Evolutionary conservation across 2,888 invertebrate species (phyloP).

Genomic region (Plemyria rubiginata): DNA sequence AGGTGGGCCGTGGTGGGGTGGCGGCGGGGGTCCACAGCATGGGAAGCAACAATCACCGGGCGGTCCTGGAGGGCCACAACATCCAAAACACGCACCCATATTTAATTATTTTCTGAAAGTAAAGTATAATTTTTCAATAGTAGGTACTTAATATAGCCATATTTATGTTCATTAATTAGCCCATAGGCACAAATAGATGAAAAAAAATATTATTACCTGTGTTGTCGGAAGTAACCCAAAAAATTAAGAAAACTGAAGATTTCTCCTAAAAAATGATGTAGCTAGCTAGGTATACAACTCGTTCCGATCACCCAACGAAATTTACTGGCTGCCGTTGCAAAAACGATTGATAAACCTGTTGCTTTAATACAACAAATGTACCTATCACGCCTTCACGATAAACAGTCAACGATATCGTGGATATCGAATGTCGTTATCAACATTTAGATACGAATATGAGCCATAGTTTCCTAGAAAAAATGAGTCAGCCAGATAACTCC

Average conservation of each 20-base stretch:
- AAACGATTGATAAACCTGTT: too few relatives aligned
- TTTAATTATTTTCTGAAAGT: background rate
- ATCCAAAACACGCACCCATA: constrained; percentile 4
- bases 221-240: too few relatives aligned
- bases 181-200: background rate
- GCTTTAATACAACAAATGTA: background rate
- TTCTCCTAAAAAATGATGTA: background rate
- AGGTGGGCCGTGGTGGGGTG: background rate
- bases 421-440: background rate
- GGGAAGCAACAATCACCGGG: constrained; percentile 27
- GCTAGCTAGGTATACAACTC: background rate
- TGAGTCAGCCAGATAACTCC: constrained; percentile 17
- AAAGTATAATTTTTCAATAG: background rate
- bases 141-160: too few relatives aligned
- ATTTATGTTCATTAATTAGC: background rate
- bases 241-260: background rate
- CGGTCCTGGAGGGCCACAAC: constrained; percentile 36
- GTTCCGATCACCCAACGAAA: background rate
- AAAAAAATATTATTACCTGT: too few relatives aligned
- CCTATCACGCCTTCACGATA: background rate
- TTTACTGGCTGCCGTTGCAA: background rate
- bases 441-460: background rate
- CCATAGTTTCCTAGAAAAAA: background rate
- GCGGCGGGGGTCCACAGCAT: constrained; percentile 33
- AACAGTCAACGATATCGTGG: background rate